phyloP scores from a whole-genome alignment of 2,888 invertebrate species.

The Thymelicus lineola region DNA sequence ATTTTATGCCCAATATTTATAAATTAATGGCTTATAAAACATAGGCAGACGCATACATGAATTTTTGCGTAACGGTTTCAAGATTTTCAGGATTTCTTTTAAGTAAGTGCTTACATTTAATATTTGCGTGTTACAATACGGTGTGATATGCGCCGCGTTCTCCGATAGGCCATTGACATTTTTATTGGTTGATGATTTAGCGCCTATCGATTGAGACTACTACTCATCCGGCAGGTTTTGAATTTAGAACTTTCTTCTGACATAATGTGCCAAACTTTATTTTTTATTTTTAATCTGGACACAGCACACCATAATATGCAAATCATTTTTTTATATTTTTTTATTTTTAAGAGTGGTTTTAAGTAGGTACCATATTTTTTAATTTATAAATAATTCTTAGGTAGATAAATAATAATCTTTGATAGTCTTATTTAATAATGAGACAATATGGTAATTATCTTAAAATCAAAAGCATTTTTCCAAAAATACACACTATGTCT shows the following conservation, averaged over 20 bases:
- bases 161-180: conserved; percentile 77
- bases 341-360: neutral
- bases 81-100: too few species aligned
- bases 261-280: conserved; percentile 20
- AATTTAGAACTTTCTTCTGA: conserved; percentile 51
- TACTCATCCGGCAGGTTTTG: conserved; percentile 65
- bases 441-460: too few species aligned
- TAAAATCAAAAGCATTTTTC: too few species aligned
- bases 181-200: conserved; percentile 82
- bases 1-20: too few species aligned
- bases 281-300: neutral
- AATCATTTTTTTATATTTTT: neutral
- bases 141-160: conserved; percentile 59
- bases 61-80: too few species aligned
- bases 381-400: too few species aligned
- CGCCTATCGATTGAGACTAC: conserved; percentile 74
- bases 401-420: too few species aligned
- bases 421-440: too few species aligned
- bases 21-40: too few species aligned
- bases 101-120: neutral
- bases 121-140: conserved; percentile 42
- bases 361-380: too few species aligned
- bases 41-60: too few species aligned
- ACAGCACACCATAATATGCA: neutral
- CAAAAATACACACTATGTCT: too few species aligned